phyloP scores from a whole-genome alignment of 1,140 invertebrate species.

The Aphis craccivora region DNA sequence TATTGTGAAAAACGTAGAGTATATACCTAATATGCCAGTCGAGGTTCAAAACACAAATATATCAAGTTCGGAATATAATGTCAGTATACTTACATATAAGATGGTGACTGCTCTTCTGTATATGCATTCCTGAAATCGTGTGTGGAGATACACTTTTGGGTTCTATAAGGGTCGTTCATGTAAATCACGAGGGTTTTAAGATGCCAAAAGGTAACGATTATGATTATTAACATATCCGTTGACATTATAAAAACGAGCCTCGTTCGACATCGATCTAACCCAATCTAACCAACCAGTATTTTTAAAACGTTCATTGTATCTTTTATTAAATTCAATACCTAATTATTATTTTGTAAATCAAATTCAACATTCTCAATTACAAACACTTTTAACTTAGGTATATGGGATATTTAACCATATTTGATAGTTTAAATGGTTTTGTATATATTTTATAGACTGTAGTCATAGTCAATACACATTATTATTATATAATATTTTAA shows the following conservation, averaged over 20 bases:
- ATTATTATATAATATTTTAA: too few species aligned
- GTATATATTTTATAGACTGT: too few species aligned
- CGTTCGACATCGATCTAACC: neutral
- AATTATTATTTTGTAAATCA: neutral
- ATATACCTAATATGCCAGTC: too few species aligned
- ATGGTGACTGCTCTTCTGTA: too few species aligned
- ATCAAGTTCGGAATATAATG: too few species aligned
- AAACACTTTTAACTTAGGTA: neutral
- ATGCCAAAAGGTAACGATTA: neutral
- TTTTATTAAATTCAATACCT: neutral
- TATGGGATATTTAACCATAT: neutral
- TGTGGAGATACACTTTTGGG: too few species aligned
- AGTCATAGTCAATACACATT: too few species aligned
- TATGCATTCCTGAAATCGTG: too few species aligned
- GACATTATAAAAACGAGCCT: neutral
- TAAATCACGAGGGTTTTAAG: neutral
- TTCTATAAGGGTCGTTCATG: neutral
- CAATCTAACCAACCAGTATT: neutral
- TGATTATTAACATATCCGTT: neutral
- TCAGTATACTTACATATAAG: too few species aligned
- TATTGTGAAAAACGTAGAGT: too few species aligned
- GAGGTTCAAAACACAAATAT: too few species aligned
- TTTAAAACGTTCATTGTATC: neutral
- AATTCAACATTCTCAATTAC: neutral
- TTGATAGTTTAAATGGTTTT: too few species aligned